Evolutionary conservation across 1,140 invertebrate genomes (phyloP), one percentile per base, ranked within the genome.

Genomic region (Drosophila pruinosa): DNA sequence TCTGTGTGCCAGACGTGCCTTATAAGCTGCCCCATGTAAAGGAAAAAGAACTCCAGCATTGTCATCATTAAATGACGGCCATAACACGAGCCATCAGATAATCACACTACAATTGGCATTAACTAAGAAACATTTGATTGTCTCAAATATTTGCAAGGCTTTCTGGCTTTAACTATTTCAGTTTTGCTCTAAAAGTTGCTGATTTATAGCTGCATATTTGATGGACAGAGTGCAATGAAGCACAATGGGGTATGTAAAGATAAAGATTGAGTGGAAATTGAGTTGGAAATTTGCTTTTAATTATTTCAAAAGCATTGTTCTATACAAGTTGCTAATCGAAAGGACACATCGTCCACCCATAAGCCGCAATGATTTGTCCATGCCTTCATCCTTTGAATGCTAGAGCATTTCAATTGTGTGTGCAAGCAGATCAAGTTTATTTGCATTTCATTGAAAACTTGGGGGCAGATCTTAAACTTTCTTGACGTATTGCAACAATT

Each of bases 21-120:
- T 73, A 85, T 75, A 88, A 85, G 75, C 80, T 85, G 72, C 61
- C 67, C 81, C 77, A 82, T 75, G 71, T 75, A 71, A 71, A 59
- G 59, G 68, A 43, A 76, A 72, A 59, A 52, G 58, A 65, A 68
- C 54, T 43, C 53, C 61, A 64, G 47, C 52, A 21, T 36, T 21
- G 61, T 36, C 63, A 69, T 76, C 70, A 76, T 76, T 73, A 76
- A 63, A 58, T 36, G n/a, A 31, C 8, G 15, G 26, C 45, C 28
- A 10, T 10, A 31, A 10, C 28, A 31, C 31, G 31, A 34, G 31
- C 31, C 21, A 10, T 31, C 56, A 52, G 26, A 59, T 36, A 43
- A 52, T 57, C 56, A 50, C 24, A 61, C 26, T 39, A 10, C 17
- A 31, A 39, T 22, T 21, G 19, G 3, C 4, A 43, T 22, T 14